These are phyloP conservation scores for Barypeithes pellucidus DNA, from an alignment of 2,888 invertebrate species.

Conservation along the genomic window DNA sequence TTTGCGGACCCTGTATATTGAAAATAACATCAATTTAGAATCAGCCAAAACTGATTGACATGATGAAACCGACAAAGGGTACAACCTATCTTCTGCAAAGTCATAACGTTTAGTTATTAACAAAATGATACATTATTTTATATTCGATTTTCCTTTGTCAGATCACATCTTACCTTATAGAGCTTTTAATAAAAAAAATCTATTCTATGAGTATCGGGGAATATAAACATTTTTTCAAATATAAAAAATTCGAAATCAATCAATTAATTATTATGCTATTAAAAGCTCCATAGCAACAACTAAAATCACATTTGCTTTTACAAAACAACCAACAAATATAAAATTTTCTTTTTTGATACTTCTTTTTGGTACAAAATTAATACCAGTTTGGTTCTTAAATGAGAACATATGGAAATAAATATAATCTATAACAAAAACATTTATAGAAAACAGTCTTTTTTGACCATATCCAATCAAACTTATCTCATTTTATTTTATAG, in stretches of 20 bases:
- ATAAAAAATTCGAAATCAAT: slow-evolving; percentile 23
- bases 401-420: slow-evolving; percentile 31
- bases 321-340: slow-evolving; percentile 32
- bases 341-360: slow-evolving; percentile 23
- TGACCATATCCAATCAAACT: slow-evolving; percentile 30
- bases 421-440: slow-evolving; percentile 40
- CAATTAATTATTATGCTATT: slow-evolving; percentile 17
- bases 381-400: slow-evolving; percentile 37
- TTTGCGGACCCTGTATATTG: no score
- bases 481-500: slow-evolving; percentile 25
- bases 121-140: background rate
- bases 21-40: slow-evolving; percentile 22
- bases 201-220: slow-evolving; percentile 44
- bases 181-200: slow-evolving; percentile 34
- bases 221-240: slow-evolving; percentile 30
- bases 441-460: slow-evolving; percentile 51
- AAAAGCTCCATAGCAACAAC: slow-evolving; percentile 26
- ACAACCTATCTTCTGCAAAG: slow-evolving; percentile 4
- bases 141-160: background rate
- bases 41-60: slow-evolving; percentile 16
- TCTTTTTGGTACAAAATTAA: slow-evolving; percentile 34
- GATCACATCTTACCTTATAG: slow-evolving; percentile 15
- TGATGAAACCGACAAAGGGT: slow-evolving; percentile 12
- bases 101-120: background rate
- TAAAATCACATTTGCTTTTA: slow-evolving; percentile 43